Evolutionary conservation across 2,797 vertebrate species (phyloP).

Genomic region (Psittacula echo): DNA sequence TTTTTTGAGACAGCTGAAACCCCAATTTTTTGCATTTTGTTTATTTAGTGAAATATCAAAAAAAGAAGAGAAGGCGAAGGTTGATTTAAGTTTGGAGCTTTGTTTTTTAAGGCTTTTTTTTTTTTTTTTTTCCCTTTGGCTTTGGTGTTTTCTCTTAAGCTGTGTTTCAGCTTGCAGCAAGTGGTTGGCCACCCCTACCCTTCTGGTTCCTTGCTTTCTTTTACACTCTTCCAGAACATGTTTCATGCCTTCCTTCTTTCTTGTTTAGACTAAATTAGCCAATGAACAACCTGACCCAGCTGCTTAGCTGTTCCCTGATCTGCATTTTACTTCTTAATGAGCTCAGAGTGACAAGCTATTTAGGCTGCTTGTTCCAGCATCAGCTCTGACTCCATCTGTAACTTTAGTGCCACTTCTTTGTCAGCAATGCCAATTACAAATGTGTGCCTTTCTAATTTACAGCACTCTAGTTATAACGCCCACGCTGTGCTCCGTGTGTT

Average conservation of each 20-base stretch:
- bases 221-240: conserved; percentile 76
- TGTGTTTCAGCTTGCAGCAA: conserved; percentile 76
- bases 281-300: conserved; percentile 80
- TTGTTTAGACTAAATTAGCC: conserved; percentile 80
- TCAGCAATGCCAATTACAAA: conserved; percentile 79
- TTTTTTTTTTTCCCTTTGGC: conserved; percentile 22
- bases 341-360: conserved; percentile 80
- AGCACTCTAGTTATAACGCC: conserved; percentile 71
- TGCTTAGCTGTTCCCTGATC: conserved; percentile 79
- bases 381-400: conserved; percentile 80
- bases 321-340: conserved; percentile 80
- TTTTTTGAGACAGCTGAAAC: conserved; percentile 63
- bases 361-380: conserved; percentile 79
- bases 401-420: conserved; percentile 79
- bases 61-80: conserved; percentile 26
- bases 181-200: conserved; percentile 77
- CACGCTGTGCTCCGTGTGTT: conserved; percentile 71
- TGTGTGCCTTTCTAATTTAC: conserved; percentile 77
- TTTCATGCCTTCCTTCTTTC: conserved; percentile 77
- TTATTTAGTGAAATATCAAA: conserved; percentile 56
- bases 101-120: conserved; percentile 12
- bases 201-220: conserved; percentile 76
- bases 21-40: conserved; percentile 62
- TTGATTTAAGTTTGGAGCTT: conserved; percentile 62
- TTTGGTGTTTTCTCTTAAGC: conserved; percentile 72